Evolutionary conservation across 1,140 invertebrate genomes (phyloP).

Genomic region (Oryctes rhinoceros): DNA sequence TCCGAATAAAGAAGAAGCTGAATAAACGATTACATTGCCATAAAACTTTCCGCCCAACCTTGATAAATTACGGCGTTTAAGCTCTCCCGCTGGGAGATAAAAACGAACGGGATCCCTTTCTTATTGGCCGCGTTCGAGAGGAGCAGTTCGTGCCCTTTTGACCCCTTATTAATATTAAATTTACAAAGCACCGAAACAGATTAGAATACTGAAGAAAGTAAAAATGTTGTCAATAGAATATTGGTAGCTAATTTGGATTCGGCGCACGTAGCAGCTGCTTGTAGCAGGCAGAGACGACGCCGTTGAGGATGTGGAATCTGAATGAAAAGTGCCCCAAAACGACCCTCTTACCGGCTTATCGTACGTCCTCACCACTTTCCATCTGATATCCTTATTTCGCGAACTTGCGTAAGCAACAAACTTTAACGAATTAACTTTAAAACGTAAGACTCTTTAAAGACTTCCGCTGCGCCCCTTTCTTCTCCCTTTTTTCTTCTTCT

Average conservation of each 20-base stretch:
- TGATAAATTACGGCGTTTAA: constrained; percentile 31
- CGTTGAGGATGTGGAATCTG: constrained; percentile 56
- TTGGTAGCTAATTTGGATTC: constrained; percentile 55
- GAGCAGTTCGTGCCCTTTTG: neutral
- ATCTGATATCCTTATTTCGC: constrained; percentile 41
- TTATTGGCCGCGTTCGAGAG: neutral
- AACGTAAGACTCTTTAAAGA: constrained; percentile 34
- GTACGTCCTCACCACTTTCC: constrained; percentile 39
- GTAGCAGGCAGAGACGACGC: constrained; percentile 55
- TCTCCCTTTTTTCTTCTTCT: neutral
- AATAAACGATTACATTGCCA: constrained; percentile 25
- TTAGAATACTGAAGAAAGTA: constrained; percentile 34
- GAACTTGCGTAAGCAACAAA: constrained; percentile 40
- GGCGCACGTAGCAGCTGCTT: constrained; percentile 57
- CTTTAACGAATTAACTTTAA: constrained; percentile 42
- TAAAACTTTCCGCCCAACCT: neutral
- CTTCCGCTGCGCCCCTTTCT: neutral
- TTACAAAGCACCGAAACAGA: constrained; percentile 30
- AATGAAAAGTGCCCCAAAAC: constrained; percentile 57
- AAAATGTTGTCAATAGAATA: constrained; percentile 61
- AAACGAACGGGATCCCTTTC: neutral
- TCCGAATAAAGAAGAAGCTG: neutral
- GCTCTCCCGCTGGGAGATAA: neutral
- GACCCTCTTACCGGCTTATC: constrained; percentile 39
- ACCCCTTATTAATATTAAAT: constrained; percentile 38